A percentile compares a stretch with the other conserved stretches of the same genome.
Evolutionary conservation across 92 coral and sea anemone species (phyloP).

Genomic region (Epizoanthus scotinus): DNA sequence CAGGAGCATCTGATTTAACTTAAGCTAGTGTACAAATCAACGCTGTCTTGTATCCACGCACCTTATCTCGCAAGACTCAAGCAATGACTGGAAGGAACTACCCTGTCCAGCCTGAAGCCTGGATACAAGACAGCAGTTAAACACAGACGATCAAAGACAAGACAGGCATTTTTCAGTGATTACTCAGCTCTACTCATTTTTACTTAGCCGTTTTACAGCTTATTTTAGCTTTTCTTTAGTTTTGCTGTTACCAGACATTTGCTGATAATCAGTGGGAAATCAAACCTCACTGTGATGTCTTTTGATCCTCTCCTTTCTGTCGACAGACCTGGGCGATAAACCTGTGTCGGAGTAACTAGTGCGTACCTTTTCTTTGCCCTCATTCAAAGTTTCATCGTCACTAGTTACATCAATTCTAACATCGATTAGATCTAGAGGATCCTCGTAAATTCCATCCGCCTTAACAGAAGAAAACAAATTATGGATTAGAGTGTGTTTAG

Average conservation of each 20-base stretch:
- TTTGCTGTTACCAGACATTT: slow-evolving; percentile 24
- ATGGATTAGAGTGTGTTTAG: neutral
- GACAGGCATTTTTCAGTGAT: neutral
- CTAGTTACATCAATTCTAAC: slow-evolving; percentile 64
- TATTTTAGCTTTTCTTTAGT: neutral
- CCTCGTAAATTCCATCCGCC: slow-evolving; percentile 93
- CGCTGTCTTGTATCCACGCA: too few relatives aligned
- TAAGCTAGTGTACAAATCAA: too few relatives aligned
- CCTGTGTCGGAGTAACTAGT: slow-evolving; percentile 10
- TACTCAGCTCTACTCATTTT: too few relatives aligned
- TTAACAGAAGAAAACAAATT: slow-evolving; percentile 11
- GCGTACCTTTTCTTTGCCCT: slow-evolving; percentile 48
- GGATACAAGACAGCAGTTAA: too few relatives aligned
- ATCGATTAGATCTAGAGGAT: slow-evolving; percentile 76
- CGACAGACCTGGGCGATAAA: slow-evolving; percentile 19
- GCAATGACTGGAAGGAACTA: too few relatives aligned
- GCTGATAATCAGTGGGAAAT: slow-evolving; percentile 19
- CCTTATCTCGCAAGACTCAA: too few relatives aligned
- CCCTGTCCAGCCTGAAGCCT: too few relatives aligned
- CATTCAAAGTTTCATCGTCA: slow-evolving; percentile 87
- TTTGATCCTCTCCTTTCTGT: slow-evolving; percentile 32
- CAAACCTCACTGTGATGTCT: slow-evolving; percentile 40
- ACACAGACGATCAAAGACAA: neutral
- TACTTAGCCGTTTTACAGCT: too few relatives aligned
- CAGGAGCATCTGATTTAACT: too few relatives aligned